Evolutionary conservation across 2,797 vertebrate genomes (phyloP), one percentile per base, ranked within the genome.

Genomic region (Rhinoraja longicauda): DNA sequence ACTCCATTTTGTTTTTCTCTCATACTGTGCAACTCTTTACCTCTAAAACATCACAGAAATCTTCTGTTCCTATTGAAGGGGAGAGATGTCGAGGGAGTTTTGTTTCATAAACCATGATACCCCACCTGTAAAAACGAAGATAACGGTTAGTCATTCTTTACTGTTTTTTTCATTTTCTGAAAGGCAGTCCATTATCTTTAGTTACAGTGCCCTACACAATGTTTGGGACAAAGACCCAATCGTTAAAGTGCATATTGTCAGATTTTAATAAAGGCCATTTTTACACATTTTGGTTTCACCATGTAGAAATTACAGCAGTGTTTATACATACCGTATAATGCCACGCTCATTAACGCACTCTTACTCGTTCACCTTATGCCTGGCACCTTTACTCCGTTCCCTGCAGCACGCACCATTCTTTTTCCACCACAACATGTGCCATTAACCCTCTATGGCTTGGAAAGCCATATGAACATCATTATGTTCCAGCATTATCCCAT

Each of bases 101-200:
- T 73, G 98, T 98, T 96, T 99, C 98, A 0, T 99, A 98, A 1
- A 99, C 98, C 98, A 99, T 99, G 93, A 99, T 98, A 93, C 98
- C 99, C 98, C 98, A 99, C 94, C 98, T 99, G 94, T 94, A 93
- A 93, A 93, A 94, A 94, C 36, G 1, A 91, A 73, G 1, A 75
- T 75, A 45, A 32, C 6, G 5, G 72, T 92, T 92, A 92, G 45
- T 26, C 1, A 73, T 24, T 57, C 26, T 26, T 2, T 7, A 4
- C n/a, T 4, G 26, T 90, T 92, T 72, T 64, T 53, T 13, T 13
- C 64, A 45, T 75, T 92, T 53, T 53, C 90, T 75, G 24, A 75
- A 39, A 9, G 6, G 17, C 29, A 67, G n/a, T 8, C 7, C 59
- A 67, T 36, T 7, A 36, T 32, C n/a, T 8, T 2, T 32, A 59